Conservation (phyloP, 2,888 invertebrate species). For the Melikaiella ostensackeni region DNA sequence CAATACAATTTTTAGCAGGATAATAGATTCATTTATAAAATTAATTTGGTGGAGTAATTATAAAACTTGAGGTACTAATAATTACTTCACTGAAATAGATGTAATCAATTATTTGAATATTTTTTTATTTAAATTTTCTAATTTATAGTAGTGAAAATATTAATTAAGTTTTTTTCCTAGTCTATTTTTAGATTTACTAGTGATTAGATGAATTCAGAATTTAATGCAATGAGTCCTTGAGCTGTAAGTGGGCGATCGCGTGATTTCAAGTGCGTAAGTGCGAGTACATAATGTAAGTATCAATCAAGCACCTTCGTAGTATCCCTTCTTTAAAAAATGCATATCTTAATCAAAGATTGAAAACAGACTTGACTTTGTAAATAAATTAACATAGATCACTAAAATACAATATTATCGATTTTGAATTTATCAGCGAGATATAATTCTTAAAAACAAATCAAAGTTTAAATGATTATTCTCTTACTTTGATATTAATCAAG, state of each 20-base stretch:
- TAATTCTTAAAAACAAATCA: constrained; percentile 26
- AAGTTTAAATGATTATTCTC: constrained; percentile 27
- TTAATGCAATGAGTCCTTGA: neutral
- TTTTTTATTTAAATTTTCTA: neutral
- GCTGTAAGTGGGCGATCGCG: neutral
- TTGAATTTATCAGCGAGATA: neutral
- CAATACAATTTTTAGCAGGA: neutral
- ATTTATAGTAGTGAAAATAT: neutral
- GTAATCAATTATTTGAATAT: neutral
- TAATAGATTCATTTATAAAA: neutral
- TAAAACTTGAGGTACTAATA: no score
- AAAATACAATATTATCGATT: neutral
- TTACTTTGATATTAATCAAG: neutral
- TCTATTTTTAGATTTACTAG: constrained; percentile 1
- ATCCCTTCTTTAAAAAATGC: neutral
- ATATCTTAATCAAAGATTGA: no score
- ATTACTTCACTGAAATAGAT: neutral
- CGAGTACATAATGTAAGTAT: neutral
- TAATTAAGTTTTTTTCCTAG: neutral
- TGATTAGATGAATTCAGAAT: neutral
- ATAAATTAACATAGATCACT: neutral
- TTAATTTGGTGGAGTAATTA: no score
- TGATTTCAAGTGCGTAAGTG: neutral
- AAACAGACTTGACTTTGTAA: neutral
- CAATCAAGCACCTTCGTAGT: neutral